Evolutionary conservation across 1,140 invertebrate species (phyloP).

Genomic region (Brevipalpus yothersi): DNA sequence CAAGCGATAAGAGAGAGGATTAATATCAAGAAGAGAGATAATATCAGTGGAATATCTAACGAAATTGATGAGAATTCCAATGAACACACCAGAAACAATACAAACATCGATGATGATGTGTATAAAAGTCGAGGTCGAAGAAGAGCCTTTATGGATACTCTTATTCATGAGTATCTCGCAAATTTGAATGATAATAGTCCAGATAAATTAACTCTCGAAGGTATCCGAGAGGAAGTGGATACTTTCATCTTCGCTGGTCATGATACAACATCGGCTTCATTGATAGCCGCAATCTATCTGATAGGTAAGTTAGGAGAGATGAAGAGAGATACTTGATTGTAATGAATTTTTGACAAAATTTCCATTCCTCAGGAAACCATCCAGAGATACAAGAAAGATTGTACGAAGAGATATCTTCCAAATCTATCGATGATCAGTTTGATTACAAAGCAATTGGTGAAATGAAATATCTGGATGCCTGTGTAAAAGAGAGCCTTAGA

Average conservation of each 20-base stretch:
- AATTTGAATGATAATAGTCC: conserved; percentile 17
- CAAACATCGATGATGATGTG: conserved; percentile 3
- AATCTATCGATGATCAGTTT: conserved; percentile 17
- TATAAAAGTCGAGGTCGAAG: conserved; percentile 13
- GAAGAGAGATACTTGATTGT: not conserved
- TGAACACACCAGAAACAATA: not conserved
- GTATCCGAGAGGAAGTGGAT: conserved; percentile 55
- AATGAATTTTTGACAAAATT: not conserved
- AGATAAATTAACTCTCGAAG: conserved; percentile 28
- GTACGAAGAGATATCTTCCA: conserved; percentile 17
- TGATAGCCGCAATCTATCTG: conserved; percentile 17
- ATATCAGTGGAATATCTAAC: too few species aligned
- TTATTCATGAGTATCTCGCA: conserved; percentile 40
- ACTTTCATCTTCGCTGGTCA: conserved; percentile 41
- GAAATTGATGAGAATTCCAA: not conserved
- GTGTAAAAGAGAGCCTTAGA: conserved; percentile 25
- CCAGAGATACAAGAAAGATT: conserved; percentile 17
- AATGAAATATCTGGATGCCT: conserved; percentile 22
- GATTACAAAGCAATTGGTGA: conserved; percentile 20
- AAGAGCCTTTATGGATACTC: conserved; percentile 6
- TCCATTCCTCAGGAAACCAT: not conserved
- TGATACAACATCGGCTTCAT: conserved; percentile 13
- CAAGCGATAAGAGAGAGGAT: not conserved
- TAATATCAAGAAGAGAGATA: too few species aligned
- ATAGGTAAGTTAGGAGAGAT: conserved; percentile 15